phyloP scores from a whole-genome alignment of 2,113 vertebrate species.

The Phyllostomus hastatus region DNA sequence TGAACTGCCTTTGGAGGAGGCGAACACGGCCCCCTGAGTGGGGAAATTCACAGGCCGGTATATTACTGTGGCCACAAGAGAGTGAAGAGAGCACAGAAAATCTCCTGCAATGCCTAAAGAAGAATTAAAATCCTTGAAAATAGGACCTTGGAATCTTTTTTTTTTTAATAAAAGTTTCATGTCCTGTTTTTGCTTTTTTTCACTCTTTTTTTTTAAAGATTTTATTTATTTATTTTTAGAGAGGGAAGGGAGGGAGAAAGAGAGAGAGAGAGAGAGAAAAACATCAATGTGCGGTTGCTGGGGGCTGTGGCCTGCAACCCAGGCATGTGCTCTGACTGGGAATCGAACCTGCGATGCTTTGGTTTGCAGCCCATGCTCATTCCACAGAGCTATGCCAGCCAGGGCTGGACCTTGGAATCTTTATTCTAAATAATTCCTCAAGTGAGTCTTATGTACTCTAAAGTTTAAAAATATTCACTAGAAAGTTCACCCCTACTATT shows the following conservation, averaged over 20 bases:
- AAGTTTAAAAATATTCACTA: conserved; percentile 1
- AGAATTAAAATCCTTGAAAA: neutral
- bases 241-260: too few relatives aligned
- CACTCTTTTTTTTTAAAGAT: too few relatives aligned
- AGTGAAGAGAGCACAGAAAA: neutral
- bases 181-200: too few relatives aligned
- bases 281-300: too few relatives aligned
- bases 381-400: too few relatives aligned
- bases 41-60: neutral
- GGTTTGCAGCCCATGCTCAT: too few relatives aligned
- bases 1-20: neutral
- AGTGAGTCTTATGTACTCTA: neutral
- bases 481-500: neutral
- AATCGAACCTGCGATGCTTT: too few relatives aligned
- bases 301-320: too few relatives aligned
- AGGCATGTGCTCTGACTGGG: too few relatives aligned
- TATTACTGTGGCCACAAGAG: neutral
- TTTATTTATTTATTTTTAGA: too few relatives aligned
- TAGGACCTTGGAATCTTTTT: neutral
- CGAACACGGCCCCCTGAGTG: neutral
- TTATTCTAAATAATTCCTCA: neutral
- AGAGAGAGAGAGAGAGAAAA: too few relatives aligned
- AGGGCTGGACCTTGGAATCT: neutral
- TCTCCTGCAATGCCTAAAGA: neutral
- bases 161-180: too few relatives aligned